Evolutionary conservation across 1,140 invertebrate species (phyloP).

Genomic region (Trypoxylus dichotomus): DNA sequence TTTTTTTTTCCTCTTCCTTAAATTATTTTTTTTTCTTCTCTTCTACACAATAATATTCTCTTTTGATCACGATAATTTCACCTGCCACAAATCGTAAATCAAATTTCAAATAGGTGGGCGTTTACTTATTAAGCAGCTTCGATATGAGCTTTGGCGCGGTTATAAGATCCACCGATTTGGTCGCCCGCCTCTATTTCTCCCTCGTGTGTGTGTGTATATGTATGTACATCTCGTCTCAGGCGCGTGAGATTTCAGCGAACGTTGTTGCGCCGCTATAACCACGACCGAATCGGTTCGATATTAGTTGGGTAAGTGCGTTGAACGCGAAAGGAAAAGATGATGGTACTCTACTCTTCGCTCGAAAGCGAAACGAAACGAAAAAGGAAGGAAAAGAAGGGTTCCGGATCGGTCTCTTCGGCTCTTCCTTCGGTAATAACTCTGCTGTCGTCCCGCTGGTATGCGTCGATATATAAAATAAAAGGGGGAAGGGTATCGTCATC

Average conservation of each 20-base stretch:
- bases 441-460: background rate
- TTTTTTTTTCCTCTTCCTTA: background rate
- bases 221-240: background rate
- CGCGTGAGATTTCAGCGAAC: conserved; percentile 22
- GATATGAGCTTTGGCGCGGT: conserved; percentile 24
- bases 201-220: background rate
- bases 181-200: conserved; percentile 14
- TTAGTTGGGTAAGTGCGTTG: background rate
- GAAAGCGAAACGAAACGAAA: no score
- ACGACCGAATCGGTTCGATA: background rate
- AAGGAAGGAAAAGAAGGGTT: background rate
- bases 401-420: conserved; percentile 5
- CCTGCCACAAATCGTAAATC: conserved; percentile 53
- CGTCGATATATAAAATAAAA: conserved; percentile 13
- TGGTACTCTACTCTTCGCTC: no score
- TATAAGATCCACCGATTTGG: conserved; percentile 10
- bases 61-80: conserved; percentile 37
- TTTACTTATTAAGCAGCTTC: conserved; percentile 53
- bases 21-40: background rate
- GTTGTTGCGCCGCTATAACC: background rate
- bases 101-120: conserved; percentile 55
- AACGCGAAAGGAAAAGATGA: background rate
- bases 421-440: conserved; percentile 14
- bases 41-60: background rate
- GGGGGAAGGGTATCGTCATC: conserved; percentile 42